phyloP scores from a whole-genome alignment of 2,797 vertebrate genomes.

The Zenarchopterus dispar region DNA sequence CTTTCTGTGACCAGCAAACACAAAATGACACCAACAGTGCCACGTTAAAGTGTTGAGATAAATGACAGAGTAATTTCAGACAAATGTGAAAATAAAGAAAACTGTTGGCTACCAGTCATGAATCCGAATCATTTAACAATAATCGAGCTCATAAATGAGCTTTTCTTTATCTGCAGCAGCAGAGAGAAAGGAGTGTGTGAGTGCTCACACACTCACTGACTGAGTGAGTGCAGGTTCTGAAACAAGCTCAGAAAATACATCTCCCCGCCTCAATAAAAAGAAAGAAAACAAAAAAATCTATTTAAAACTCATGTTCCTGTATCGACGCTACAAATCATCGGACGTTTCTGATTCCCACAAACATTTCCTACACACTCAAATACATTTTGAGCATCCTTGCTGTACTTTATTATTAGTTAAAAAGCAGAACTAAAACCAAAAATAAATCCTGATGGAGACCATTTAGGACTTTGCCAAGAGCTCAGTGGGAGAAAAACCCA shows the following conservation, averaged over 20 bases:
- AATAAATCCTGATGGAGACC: conserved; percentile 35
- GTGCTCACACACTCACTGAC: conserved; percentile 17
- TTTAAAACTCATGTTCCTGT: too few relatives aligned
- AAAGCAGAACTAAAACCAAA: conserved; percentile 27
- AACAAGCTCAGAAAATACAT: conserved; percentile 26
- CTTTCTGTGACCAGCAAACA: conserved; percentile 27
- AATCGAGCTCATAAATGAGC: conserved; percentile 48
- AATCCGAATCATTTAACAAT: conserved; percentile 52
- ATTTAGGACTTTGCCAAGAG: conserved; percentile 40
- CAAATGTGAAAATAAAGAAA: conserved; percentile 35
- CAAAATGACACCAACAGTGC: background rate
- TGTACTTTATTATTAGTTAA: conserved; percentile 1
- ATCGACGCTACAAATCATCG: too few relatives aligned
- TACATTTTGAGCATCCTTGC: conserved; percentile 5
- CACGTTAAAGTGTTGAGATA: background rate
- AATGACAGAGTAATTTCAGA: conserved; percentile 19
- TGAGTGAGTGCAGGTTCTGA: conserved; percentile 20
- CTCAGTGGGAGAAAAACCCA: conserved; percentile 42
- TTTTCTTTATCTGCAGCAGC: conserved; percentile 55
- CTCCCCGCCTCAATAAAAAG: background rate
- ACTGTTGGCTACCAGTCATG: conserved; percentile 36
- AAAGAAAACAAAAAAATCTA: too few relatives aligned
- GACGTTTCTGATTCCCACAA: too few relatives aligned
- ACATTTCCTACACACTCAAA: conserved; percentile 12
- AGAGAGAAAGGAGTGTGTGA: conserved; percentile 1